These are phyloP conservation scores for Branchellion lobata DNA, from an alignment of 2,888 invertebrate genomes.

Conservation along the genomic window DNA sequence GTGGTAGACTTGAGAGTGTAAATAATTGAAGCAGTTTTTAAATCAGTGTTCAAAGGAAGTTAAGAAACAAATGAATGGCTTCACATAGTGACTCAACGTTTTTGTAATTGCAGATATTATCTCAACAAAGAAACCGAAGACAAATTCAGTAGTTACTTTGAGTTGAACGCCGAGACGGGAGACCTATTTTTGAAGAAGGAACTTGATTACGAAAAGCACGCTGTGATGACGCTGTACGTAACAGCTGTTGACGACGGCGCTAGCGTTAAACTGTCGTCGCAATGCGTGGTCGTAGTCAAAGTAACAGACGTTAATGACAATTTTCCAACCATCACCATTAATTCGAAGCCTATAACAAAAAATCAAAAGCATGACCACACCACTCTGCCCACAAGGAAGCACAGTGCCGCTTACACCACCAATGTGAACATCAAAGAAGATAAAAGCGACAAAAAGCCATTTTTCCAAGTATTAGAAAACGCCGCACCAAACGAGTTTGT, in stretches of 20 bases:
- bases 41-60: no score
- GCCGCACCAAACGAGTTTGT: constrained; percentile 45
- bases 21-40: no score
- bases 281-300: constrained; percentile 39
- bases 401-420: background rate
- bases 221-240: constrained; percentile 41
- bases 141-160: constrained; percentile 36
- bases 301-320: constrained; percentile 46
- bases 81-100: no score
- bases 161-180: constrained; percentile 32
- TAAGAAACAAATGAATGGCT: no score
- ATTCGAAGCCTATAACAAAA: constrained; percentile 13
- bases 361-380: background rate
- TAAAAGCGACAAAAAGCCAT: background rate
- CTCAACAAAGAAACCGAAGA: constrained; percentile 40
- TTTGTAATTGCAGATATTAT: constrained; percentile 7
- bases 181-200: constrained; percentile 23
- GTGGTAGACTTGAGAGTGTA: no score
- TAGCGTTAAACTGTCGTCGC: constrained; percentile 36
- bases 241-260: constrained; percentile 38
- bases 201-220: constrained; percentile 42
- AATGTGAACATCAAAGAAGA: no score
- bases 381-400: background rate
- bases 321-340: constrained; percentile 41
- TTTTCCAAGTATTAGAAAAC: constrained; percentile 40